phyloP scores from a whole-genome alignment of 2,797 vertebrate genomes.

The Phrynocephalus vlangalii region DNA sequence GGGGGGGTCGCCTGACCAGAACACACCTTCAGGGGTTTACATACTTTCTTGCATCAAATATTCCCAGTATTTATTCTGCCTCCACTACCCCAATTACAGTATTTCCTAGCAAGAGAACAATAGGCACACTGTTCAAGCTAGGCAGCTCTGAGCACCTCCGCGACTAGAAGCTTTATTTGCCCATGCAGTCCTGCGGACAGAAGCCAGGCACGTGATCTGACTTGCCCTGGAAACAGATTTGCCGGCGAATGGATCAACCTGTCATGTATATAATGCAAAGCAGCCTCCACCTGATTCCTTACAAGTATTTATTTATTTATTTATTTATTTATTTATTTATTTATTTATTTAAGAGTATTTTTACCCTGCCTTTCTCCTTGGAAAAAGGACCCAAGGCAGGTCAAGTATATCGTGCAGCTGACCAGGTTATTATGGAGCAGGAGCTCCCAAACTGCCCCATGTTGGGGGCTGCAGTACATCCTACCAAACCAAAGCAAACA shows the following conservation, averaged over 20 bases:
- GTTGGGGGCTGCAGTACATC: fast-evolving
- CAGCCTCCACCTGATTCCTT: slow-evolving; percentile 20
- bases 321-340: too few species aligned
- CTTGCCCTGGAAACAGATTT: slow-evolving; percentile 34
- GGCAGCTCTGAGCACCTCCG: slow-evolving; percentile 3
- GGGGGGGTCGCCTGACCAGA: neutral
- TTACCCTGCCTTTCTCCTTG: too few species aligned
- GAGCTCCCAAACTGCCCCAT: neutral
- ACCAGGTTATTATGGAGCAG: neutral
- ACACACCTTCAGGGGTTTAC: neutral
- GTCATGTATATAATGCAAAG: slow-evolving; percentile 41
- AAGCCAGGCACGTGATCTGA: slow-evolving; percentile 11
- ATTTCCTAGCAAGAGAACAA: neutral
- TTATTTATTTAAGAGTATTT: too few species aligned
- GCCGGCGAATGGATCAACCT: slow-evolving; percentile 48
- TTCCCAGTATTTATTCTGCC: neutral
- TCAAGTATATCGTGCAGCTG: too few species aligned
- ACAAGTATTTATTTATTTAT: neutral
- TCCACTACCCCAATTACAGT: neutral
- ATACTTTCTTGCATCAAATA: neutral
- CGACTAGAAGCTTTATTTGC: slow-evolving; percentile 1
- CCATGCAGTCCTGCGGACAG: neutral
- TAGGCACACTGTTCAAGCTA: neutral
- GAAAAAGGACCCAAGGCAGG: too few species aligned
- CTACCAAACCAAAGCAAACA: neutral